Conservation (phyloP, 2,888 invertebrate genomes). For the Scotopteryx bipunctaria region DNA sequence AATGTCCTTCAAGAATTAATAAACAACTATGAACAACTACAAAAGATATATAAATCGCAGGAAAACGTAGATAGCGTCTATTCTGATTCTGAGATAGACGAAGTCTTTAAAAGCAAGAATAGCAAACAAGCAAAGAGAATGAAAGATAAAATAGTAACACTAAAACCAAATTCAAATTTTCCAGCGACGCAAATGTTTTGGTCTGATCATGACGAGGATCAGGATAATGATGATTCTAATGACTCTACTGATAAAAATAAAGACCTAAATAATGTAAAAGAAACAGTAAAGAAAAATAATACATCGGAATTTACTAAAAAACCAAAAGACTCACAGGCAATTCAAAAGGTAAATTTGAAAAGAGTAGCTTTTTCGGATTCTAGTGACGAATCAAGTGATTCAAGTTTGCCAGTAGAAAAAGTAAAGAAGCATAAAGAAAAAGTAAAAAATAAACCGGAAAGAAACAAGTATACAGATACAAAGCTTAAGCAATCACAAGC, state of each 20-base stretch:
- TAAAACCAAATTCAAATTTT: slow-evolving; percentile 15
- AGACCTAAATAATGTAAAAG: slow-evolving; percentile 2
- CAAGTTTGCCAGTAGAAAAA: not conserved
- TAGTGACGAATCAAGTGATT: slow-evolving; percentile 14
- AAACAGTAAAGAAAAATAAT: not conserved
- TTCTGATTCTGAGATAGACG: slow-evolving; percentile 41
- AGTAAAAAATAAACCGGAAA: slow-evolving; percentile 15
- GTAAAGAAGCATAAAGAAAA: slow-evolving; percentile 8
- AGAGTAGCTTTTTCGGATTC: not conserved
- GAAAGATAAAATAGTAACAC: not conserved
- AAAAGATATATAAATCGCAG: slow-evolving; percentile 50
- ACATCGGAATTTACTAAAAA: not conserved
- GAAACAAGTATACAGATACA: not conserved
- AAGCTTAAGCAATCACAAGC: slow-evolving; percentile 10
- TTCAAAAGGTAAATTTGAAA: slow-evolving; percentile 1
- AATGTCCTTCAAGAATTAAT: slow-evolving; percentile 58
- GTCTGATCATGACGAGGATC: slow-evolving; percentile 37
- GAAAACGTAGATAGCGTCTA: slow-evolving; percentile 40
- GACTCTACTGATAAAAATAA: slow-evolving; percentile 12
- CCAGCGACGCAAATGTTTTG: slow-evolving; percentile 45
- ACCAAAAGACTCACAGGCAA: not conserved
- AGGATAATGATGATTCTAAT: not conserved
- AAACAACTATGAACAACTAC: slow-evolving; percentile 56
- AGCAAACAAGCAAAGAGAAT: slow-evolving; percentile 3
- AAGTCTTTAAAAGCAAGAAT: slow-evolving; percentile 28